These are phyloP conservation scores for Epizoanthus ramosus DNA, from an alignment of 92 coral and sea anemone genomes.

Conservation along the genomic window DNA sequence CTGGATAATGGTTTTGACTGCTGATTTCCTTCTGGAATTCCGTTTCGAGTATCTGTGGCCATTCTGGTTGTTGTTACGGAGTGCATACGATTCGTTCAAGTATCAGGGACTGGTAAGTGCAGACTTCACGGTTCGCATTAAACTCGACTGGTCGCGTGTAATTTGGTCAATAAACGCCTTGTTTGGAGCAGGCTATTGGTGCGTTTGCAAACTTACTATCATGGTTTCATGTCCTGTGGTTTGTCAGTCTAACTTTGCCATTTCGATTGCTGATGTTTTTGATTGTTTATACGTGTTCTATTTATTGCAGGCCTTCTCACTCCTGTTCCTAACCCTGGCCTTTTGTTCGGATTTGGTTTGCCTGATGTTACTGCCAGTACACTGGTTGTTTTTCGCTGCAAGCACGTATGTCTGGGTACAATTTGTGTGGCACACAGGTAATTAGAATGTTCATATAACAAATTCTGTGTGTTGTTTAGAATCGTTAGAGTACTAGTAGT, in stretches of 20 bases:
- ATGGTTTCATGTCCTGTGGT: conserved; percentile 50
- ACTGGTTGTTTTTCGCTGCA: conserved; percentile 99
- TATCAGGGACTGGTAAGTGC: conserved; percentile 97
- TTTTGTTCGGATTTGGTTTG: conserved; percentile 96
- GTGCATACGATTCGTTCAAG: conserved; percentile 99
- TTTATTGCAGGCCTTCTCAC: conserved; percentile 84
- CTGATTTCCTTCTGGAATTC: conserved; percentile 98
- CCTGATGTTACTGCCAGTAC: conserved; percentile 90
- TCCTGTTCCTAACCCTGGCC: conserved; percentile 93
- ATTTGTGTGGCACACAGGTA: conserved; percentile 99
- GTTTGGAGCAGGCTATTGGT: background rate
- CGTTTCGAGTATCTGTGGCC: conserved; percentile 99
- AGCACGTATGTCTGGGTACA: conserved; percentile 99
- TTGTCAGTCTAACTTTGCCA: conserved; percentile 22
- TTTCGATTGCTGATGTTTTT: conserved; percentile 15
- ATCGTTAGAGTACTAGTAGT: conserved; percentile 10
- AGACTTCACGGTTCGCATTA: conserved; percentile 32
- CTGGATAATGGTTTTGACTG: conserved; percentile 96
- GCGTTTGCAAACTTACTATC: background rate
- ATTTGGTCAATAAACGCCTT: conserved; percentile 10
- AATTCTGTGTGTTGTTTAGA: background rate
- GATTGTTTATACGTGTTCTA: conserved; percentile 9
- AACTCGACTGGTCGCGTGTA: conserved; percentile 25
- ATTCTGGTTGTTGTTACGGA: conserved; percentile 96
- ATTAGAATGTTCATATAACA: background rate